Conservation (phyloP, 1,140 invertebrate genomes). For the Cardiocondyla obscurior region DNA sequence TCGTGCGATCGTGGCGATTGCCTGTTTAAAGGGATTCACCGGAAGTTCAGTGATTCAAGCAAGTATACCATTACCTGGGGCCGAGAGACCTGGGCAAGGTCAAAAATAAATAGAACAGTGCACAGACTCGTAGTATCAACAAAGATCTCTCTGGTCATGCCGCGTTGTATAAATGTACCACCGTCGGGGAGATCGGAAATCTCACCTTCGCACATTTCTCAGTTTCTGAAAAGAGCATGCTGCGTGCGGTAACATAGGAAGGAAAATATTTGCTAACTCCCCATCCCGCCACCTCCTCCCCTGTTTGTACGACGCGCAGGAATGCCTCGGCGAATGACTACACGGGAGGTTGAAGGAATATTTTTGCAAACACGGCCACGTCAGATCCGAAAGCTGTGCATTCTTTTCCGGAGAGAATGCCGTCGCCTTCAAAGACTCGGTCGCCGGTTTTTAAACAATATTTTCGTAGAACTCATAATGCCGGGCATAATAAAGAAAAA, state of each 20-base stretch:
- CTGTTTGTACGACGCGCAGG: constrained; percentile 57
- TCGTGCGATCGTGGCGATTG: not conserved
- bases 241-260: constrained; percentile 24
- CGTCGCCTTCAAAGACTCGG: constrained; percentile 14
- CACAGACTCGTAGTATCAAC: constrained; percentile 56
- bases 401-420: not conserved
- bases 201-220: constrained; percentile 59
- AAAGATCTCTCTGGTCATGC: constrained; percentile 53
- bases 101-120: constrained; percentile 74
- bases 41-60: not conserved
- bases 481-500: not conserved
- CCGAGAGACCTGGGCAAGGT: constrained; percentile 49
- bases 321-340: constrained; percentile 63
- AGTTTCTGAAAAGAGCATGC: constrained; percentile 58
- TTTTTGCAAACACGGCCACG: constrained; percentile 39
- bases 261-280: constrained; percentile 69
- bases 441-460: not conserved
- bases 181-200: constrained; percentile 31
- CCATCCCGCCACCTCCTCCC: too few relatives aligned
- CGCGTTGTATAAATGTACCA: constrained; percentile 29
- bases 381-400: not conserved
- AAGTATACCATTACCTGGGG: constrained; percentile 44
- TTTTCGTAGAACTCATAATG: not conserved
- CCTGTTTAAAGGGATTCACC: not conserved
- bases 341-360: constrained; percentile 17